Percentiles rank a stretch among this genome's conserved stretches.
These are phyloP conservation scores for Pterobdella sp. DNA, from an alignment of 2,888 invertebrate species.

Conservation along the genomic window DNA sequence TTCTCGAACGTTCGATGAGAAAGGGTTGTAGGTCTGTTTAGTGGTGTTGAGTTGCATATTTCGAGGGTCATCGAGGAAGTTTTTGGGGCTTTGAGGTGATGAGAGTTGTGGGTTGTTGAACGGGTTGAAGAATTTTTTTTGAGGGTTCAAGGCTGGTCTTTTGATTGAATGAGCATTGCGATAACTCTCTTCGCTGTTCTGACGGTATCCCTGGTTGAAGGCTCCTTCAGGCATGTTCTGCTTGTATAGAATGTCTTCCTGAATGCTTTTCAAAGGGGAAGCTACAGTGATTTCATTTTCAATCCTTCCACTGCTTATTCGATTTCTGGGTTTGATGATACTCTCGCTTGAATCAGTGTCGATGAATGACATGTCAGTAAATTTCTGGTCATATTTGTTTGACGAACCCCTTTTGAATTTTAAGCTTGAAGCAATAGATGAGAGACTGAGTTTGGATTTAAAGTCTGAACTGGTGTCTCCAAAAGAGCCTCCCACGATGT, in stretches of 20 bases:
- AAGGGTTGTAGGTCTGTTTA: no score
- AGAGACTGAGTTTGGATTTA: conserved; percentile 29
- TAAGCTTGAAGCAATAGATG: conserved; percentile 11
- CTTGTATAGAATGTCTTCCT: no score
- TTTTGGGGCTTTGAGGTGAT: no score
- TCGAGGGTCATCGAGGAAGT: no score
- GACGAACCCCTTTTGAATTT: conserved; percentile 6
- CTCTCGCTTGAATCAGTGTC: conserved; percentile 7
- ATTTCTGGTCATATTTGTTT: background rate
- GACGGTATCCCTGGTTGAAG: conserved; percentile 3
- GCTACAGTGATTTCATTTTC: background rate
- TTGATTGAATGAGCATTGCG: background rate
- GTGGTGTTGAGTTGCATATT: no score
- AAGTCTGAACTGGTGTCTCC: conserved; percentile 36
- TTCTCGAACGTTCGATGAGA: no score
- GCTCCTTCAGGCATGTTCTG: no score
- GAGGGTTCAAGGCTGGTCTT: background rate
- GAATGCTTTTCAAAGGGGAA: background rate
- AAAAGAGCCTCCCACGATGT: conserved; percentile 37
- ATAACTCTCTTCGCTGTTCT: background rate
- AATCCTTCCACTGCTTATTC: background rate
- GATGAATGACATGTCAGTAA: background rate
- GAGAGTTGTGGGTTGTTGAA: no score
- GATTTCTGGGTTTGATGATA: background rate
- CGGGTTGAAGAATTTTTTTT: no score